A percentile compares a stretch with the other conserved stretches of the same genome.
Conservation (phyloP, 2,888 invertebrate species). For the Koerneria pararmatus region DNA sequence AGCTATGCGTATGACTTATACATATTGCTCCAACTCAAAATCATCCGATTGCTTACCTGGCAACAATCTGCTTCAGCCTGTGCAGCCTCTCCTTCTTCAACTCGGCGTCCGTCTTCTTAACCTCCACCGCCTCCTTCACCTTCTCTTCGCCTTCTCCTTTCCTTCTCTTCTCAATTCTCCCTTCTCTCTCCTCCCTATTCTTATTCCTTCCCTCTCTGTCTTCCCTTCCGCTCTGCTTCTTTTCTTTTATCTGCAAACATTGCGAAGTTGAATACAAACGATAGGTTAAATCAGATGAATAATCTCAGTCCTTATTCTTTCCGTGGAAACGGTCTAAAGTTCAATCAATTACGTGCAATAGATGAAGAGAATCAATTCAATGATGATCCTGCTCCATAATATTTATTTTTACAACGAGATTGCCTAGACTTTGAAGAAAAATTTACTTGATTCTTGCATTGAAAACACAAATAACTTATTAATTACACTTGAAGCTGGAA, state of each 20-base stretch:
- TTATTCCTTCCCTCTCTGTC: neutral
- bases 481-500: too few relatives aligned
- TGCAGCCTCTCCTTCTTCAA: slow-evolving; percentile 30
- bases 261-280: neutral
- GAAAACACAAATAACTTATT: neutral
- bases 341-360: too few relatives aligned
- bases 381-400: too few relatives aligned
- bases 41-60: too few relatives aligned
- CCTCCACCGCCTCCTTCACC: slow-evolving; percentile 20
- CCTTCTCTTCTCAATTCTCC: slow-evolving; percentile 13
- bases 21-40: too few relatives aligned
- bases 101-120: slow-evolving; percentile 11
- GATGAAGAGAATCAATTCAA: too few relatives aligned
- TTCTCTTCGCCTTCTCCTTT: slow-evolving; percentile 11
- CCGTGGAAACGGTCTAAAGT: too few relatives aligned
- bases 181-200: slow-evolving; percentile 24
- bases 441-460: neutral
- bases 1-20: too few relatives aligned
- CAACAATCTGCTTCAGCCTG: slow-evolving; percentile 36
- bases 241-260: slow-evolving; percentile 10
- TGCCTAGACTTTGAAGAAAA: neutral
- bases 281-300: too few relatives aligned
- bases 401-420: too few relatives aligned
- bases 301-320: too few relatives aligned
- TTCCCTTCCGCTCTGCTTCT: slow-evolving; percentile 14